These are phyloP conservation scores for Arnoldichthys spilopterus DNA, from an alignment of 2,797 vertebrate species.

Conservation along the genomic window DNA sequence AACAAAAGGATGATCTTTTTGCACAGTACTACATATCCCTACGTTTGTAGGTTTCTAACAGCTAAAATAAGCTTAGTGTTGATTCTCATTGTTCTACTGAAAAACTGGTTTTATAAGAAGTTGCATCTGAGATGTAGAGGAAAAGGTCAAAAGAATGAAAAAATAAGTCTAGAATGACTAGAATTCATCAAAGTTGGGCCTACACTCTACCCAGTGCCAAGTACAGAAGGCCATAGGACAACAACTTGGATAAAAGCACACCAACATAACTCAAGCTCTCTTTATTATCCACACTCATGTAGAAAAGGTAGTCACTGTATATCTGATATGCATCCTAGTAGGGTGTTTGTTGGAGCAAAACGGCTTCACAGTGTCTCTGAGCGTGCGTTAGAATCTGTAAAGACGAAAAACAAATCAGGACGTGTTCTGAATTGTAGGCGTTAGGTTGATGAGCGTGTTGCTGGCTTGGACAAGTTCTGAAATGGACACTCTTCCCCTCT, in stretches of 20 bases:
- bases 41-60: too few relatives aligned
- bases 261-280: background rate
- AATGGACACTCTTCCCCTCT: slow-evolving; percentile 91
- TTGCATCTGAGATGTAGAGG: background rate
- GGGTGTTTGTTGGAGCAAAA: background rate
- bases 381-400: background rate
- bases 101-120: background rate
- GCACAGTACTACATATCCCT: too few relatives aligned
- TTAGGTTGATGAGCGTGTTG: slow-evolving; percentile 91
- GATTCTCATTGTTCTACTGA: too few relatives aligned
- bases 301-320: background rate
- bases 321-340: background rate
- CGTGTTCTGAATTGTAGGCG: slow-evolving; percentile 67
- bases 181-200: background rate
- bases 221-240: background rate
- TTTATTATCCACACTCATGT: background rate
- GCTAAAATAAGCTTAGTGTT: too few relatives aligned
- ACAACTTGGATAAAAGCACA: background rate
- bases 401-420: slow-evolving; percentile 57
- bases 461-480: slow-evolving; percentile 91
- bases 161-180: background rate
- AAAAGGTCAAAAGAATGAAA: background rate
- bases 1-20: too few relatives aligned
- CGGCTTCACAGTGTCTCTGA: background rate
- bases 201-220: background rate